phyloP scores from a whole-genome alignment of 2,113 vertebrate genomes.

The Pangasianodon gigas region DNA sequence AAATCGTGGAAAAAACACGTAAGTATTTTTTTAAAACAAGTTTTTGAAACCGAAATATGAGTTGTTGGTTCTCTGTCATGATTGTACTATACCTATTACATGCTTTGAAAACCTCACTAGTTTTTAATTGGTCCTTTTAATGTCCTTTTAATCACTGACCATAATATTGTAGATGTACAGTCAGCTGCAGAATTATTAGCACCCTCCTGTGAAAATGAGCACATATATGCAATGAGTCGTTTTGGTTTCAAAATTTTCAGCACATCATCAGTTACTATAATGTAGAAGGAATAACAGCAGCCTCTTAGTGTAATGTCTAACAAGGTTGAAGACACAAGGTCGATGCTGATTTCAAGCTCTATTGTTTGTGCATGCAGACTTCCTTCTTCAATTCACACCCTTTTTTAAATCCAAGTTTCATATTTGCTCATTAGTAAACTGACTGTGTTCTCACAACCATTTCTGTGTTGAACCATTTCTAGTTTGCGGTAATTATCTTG shows the following conservation, averaged over 20 bases:
- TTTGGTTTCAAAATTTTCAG: background rate
- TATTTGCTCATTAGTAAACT: background rate
- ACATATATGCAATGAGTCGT: background rate
- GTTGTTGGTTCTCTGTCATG: background rate
- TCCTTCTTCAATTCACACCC: background rate
- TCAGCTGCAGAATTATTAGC: background rate
- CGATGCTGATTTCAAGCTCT: background rate
- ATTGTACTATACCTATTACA: background rate
- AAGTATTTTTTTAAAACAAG: slow-evolving; percentile 54
- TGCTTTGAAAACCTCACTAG: background rate
- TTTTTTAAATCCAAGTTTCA: too few relatives aligned
- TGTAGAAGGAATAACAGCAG: background rate
- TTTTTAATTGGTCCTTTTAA: background rate
- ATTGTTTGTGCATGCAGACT: background rate
- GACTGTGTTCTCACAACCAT: too few relatives aligned
- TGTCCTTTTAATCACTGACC: background rate
- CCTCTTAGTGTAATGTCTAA: background rate
- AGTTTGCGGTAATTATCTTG: background rate
- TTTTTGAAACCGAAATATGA: background rate
- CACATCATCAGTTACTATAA: background rate
- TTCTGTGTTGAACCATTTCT: background rate
- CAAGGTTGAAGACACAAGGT: background rate
- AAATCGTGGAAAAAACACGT: slow-evolving; percentile 77
- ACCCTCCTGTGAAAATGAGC: background rate
- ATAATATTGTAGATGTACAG: background rate